Evolutionary conservation across 2,888 invertebrate genomes (phyloP).

Genomic region (Morpho helenor): DNA sequence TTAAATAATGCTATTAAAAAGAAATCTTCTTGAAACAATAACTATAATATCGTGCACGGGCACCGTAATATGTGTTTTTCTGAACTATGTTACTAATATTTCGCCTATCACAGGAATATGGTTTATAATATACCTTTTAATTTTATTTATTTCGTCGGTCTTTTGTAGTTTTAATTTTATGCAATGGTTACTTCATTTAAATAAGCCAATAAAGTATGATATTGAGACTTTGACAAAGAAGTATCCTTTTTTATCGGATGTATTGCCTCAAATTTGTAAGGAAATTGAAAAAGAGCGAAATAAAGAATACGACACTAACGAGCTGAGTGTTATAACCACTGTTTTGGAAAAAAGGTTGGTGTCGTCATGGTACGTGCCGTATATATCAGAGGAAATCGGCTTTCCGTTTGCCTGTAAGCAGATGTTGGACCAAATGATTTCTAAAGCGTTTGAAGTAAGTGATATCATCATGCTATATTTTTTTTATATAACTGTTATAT

Average conservation of each 20-base stretch:
- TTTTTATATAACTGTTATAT: background rate
- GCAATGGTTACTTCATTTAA: conserved; percentile 72
- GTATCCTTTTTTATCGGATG: conserved; percentile 44
- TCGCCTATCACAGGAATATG: conserved; percentile 64
- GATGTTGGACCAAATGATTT: conserved; percentile 71
- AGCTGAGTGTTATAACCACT: conserved; percentile 66
- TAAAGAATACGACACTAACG: conserved; percentile 67
- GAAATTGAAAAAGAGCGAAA: conserved; percentile 32
- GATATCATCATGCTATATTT: background rate
- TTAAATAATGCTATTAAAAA: conserved; percentile 53
- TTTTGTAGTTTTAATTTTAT: conserved; percentile 73
- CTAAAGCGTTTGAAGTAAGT: conserved; percentile 65
- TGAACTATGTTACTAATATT: conserved; percentile 61
- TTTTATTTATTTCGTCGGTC: conserved; percentile 62
- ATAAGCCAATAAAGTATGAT: conserved; percentile 72
- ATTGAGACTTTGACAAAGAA: conserved; percentile 43
- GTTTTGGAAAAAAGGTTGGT: conserved; percentile 66
- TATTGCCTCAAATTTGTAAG: conserved; percentile 42
- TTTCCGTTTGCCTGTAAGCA: conserved; percentile 75
- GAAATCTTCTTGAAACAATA: conserved; percentile 55
- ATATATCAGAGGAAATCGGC: conserved; percentile 69
- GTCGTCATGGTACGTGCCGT: conserved; percentile 71
- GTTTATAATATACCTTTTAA: conserved; percentile 60
- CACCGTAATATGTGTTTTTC: conserved; percentile 47
- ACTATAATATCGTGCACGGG: conserved; percentile 51